Evolutionary conservation across 2,113 vertebrate genomes (phyloP).

Genomic region (Salvelinus fontinalis): DNA sequence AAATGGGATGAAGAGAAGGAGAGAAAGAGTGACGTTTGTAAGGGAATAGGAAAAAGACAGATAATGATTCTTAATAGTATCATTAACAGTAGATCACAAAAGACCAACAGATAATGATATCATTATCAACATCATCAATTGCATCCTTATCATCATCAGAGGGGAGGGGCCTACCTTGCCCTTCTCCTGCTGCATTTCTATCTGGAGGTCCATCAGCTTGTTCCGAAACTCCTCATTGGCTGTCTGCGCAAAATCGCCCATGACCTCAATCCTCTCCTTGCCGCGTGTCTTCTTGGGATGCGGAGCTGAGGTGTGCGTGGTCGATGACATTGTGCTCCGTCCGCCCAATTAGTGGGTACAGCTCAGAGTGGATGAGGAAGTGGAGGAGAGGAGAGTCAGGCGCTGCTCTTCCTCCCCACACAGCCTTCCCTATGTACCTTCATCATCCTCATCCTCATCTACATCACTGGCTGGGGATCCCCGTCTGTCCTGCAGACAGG

Average conservation of each 20-base stretch:
- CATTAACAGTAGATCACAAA: no score
- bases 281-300: slow-evolving; percentile 84
- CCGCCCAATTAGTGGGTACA: slow-evolving; percentile 45
- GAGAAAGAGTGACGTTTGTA: no score
- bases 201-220: slow-evolving; percentile 87
- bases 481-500: background rate
- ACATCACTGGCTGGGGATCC: slow-evolving; percentile 49
- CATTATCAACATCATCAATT: background rate
- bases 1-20: no score
- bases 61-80: no score
- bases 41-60: no score
- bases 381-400: slow-evolving; percentile 43
- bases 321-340: slow-evolving; percentile 80
- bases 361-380: slow-evolving; percentile 39
- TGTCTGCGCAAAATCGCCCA: slow-evolving; percentile 81
- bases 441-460: slow-evolving; percentile 42
- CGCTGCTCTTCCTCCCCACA: slow-evolving; percentile 47
- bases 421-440: slow-evolving; percentile 29
- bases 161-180: slow-evolving; percentile 77
- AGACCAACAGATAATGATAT: background rate
- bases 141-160: background rate
- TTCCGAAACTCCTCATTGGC: slow-evolving; percentile 90
- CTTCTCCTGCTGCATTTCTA: slow-evolving; percentile 94
- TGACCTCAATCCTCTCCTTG: slow-evolving; percentile 86
- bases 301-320: slow-evolving; percentile 60